These are phyloP conservation scores for Himalopsyche anomala DNA, from an alignment of 2,888 invertebrate species.

Conservation along the genomic window DNA sequence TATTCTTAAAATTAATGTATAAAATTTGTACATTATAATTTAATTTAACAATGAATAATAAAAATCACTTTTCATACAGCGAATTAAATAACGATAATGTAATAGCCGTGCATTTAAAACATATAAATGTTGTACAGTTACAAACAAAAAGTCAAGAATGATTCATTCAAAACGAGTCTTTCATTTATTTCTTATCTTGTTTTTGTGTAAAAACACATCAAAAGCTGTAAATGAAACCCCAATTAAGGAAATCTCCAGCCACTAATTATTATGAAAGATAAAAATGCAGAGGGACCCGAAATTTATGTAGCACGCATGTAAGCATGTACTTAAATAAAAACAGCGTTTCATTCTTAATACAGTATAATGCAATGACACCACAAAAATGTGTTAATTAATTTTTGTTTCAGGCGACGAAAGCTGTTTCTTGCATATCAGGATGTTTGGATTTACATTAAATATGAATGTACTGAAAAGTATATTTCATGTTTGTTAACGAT, in stretches of 20 bases:
- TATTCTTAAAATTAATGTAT: too few relatives aligned
- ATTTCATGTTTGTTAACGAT: too few relatives aligned
- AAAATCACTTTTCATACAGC: too few relatives aligned
- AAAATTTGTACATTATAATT: too few relatives aligned
- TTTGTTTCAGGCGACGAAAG: neutral
- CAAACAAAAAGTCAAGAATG: neutral
- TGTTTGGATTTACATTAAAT: too few relatives aligned
- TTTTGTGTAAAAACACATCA: constrained; percentile 49
- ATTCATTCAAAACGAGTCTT: neutral
- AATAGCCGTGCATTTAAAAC: too few relatives aligned
- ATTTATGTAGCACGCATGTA: constrained; percentile 20
- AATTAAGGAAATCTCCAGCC: constrained; percentile 52
- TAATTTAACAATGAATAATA: too few relatives aligned
- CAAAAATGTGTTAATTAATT: neutral
- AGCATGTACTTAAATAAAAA: constrained; percentile 5
- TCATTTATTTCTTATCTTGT: constrained; percentile 47
- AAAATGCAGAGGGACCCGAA: constrained; percentile 34
- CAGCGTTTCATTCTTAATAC: neutral
- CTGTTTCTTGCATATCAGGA: neutral
- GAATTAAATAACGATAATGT: too few relatives aligned
- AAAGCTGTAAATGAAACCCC: constrained; percentile 50
- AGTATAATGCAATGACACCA: neutral
- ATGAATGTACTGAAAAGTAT: too few relatives aligned
- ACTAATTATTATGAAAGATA: constrained; percentile 52
- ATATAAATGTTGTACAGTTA: too few relatives aligned